Percentiles rank a stretch among this genome's conserved stretches.
phyloP scores from a whole-genome alignment of 2,888 invertebrate species.

The Scaptomyza tumidula region DNA sequence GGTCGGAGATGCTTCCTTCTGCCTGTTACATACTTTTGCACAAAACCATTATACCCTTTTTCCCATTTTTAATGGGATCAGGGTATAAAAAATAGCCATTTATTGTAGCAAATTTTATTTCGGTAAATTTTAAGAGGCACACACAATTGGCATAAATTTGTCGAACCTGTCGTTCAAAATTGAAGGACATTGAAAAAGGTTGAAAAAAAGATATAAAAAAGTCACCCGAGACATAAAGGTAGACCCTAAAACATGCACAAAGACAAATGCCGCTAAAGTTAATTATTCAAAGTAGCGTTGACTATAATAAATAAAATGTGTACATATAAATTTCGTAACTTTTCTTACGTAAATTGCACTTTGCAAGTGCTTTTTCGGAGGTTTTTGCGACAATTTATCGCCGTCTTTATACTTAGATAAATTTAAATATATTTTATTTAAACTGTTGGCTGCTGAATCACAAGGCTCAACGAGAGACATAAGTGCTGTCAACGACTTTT shows the following conservation, averaged over 20 bases:
- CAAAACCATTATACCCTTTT: too few relatives aligned
- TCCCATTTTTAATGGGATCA: too few relatives aligned
- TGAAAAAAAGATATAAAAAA: conserved; percentile 5
- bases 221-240: neutral
- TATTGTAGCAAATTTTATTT: conserved; percentile 67
- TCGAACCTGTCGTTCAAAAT: conserved; percentile 19
- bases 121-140: conserved; percentile 49
- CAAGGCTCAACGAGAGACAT: conserved; percentile 43
- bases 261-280: conserved; percentile 25
- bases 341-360: conserved; percentile 59
- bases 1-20: too few relatives aligned
- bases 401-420: conserved; percentile 51
- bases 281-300: conserved; percentile 43
- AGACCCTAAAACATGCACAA: conserved; percentile 14
- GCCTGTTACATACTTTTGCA: too few relatives aligned
- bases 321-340: conserved; percentile 24
- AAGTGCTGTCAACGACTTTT: conserved; percentile 72
- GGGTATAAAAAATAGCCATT: conserved; percentile 66
- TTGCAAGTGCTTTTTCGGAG: conserved; percentile 25
- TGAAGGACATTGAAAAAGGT: conserved; percentile 43
- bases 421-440: conserved; percentile 32
- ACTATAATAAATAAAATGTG: conserved; percentile 18
- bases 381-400: conserved; percentile 53
- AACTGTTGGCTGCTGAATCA: conserved; percentile 56
- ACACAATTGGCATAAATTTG: conserved; percentile 58